Evolutionary conservation across 1,140 invertebrate genomes (phyloP).

Genomic region (Camponotus floridanus): DNA sequence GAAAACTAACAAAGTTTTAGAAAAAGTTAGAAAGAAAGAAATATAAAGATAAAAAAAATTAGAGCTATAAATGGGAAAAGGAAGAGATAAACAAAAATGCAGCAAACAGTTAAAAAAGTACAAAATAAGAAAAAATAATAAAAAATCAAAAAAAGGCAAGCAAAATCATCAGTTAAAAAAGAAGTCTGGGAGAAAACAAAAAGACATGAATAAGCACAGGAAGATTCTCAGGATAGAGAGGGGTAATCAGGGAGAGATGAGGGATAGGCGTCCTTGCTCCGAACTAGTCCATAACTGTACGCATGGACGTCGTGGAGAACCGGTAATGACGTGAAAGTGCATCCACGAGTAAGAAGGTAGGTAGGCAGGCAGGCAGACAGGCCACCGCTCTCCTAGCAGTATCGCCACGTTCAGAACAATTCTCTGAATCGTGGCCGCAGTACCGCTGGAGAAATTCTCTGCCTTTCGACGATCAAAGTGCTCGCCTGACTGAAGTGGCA

Average conservation of each 20-base stretch:
- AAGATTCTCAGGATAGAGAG: not conserved
- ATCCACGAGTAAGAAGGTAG: slow-evolving; percentile 73
- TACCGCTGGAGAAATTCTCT: slow-evolving; percentile 52
- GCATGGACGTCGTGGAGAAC: slow-evolving; percentile 64
- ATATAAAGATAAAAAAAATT: not conserved
- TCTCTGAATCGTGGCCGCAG: slow-evolving; percentile 54
- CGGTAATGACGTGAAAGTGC: slow-evolving; percentile 83
- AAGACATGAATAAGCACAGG: not conserved
- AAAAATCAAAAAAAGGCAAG: not conserved
- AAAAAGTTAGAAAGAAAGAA: not conserved
- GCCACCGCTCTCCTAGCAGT: slow-evolving; percentile 60
- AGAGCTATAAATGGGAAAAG: not conserved
- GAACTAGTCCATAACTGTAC: slow-evolving; percentile 44
- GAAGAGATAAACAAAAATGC: not conserved
- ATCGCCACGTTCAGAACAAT: slow-evolving; percentile 66
- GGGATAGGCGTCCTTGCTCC: slow-evolving; percentile 48
- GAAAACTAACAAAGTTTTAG: not conserved
- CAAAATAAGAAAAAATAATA: not conserved
- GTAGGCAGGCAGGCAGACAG: slow-evolving; percentile 11
- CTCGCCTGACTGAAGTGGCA: slow-evolving; percentile 31
- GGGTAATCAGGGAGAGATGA: not conserved
- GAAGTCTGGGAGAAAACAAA: not conserved
- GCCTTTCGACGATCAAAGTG: slow-evolving; percentile 41
- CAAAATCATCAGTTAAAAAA: not conserved
- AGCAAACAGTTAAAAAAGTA: not conserved